These are phyloP conservation scores for Zosterops lateralis DNA, from an alignment of 2,113 vertebrate genomes.

Conservation along the genomic window DNA sequence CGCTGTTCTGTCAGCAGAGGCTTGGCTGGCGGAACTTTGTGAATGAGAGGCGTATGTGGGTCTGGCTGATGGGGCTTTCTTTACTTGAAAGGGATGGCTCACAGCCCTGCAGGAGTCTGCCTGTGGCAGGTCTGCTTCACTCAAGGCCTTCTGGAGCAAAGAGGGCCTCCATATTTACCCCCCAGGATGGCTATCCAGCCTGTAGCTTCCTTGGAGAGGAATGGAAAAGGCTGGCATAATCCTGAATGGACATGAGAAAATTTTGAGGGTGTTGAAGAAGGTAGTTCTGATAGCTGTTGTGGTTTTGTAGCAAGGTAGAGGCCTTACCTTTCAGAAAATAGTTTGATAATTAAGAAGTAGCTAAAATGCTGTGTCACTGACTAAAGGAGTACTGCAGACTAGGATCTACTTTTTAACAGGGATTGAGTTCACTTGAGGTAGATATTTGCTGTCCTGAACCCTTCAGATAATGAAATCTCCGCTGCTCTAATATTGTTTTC, in stretches of 20 bases:
- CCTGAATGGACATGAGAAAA: neutral
- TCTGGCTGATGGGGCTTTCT: neutral
- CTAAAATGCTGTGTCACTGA: neutral
- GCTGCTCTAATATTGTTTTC: neutral
- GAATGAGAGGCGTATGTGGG: rapidly evolving
- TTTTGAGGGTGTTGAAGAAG: neutral
- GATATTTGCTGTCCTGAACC: neutral
- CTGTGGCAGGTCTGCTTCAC: neutral
- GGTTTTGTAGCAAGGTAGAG: neutral
- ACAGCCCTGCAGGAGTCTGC: neutral
- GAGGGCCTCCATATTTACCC: neutral
- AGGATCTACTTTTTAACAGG: neutral
- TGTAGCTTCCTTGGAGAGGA: neutral
- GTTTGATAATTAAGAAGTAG: neutral
- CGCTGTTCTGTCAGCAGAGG: neutral
- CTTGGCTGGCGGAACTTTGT: neutral
- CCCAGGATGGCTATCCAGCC: neutral
- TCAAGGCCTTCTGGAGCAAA: neutral
- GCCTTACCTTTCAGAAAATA: neutral
- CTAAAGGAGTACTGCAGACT: neutral
- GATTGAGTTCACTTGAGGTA: neutral
- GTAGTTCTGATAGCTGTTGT: neutral
- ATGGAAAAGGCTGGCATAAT: neutral
- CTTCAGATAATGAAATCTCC: neutral
- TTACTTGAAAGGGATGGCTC: neutral